phyloP scores from a whole-genome alignment of 1,140 invertebrate species.

The Stegodyphus dumicola region DNA sequence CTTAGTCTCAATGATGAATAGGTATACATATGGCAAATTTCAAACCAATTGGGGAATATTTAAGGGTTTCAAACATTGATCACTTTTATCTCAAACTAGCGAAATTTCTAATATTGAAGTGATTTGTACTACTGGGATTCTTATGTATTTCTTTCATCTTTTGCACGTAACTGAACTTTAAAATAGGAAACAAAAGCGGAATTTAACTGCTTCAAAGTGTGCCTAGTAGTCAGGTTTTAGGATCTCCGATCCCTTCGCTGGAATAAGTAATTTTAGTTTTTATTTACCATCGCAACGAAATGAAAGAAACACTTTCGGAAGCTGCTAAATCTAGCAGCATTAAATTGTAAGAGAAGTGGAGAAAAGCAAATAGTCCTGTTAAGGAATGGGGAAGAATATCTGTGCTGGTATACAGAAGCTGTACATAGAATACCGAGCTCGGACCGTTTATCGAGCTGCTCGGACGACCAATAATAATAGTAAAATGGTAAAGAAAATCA shows the following conservation, averaged over 20 bases:
- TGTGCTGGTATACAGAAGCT: background rate
- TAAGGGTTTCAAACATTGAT: background rate
- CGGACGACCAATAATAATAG: background rate
- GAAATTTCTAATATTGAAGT: background rate
- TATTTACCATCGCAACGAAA: background rate
- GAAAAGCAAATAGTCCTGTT: background rate
- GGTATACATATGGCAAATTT: too few relatives aligned
- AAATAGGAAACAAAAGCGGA: background rate
- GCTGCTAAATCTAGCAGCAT: background rate
- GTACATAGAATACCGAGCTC: background rate
- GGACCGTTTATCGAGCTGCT: too few relatives aligned
- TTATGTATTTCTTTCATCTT: background rate
- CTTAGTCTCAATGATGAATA: too few relatives aligned
- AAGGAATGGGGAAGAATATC: background rate
- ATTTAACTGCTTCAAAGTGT: background rate
- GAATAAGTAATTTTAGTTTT: background rate
- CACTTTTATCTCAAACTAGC: background rate
- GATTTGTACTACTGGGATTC: background rate
- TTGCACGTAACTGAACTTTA: background rate
- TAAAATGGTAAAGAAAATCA: constrained; percentile 7
- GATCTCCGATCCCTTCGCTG: background rate
- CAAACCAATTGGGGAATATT: too few relatives aligned
- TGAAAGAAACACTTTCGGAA: background rate
- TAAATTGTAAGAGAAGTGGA: background rate
- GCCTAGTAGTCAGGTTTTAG: background rate